Conservation (phyloP, 2,888 invertebrate genomes). For the Chalcis sispes region DNA sequence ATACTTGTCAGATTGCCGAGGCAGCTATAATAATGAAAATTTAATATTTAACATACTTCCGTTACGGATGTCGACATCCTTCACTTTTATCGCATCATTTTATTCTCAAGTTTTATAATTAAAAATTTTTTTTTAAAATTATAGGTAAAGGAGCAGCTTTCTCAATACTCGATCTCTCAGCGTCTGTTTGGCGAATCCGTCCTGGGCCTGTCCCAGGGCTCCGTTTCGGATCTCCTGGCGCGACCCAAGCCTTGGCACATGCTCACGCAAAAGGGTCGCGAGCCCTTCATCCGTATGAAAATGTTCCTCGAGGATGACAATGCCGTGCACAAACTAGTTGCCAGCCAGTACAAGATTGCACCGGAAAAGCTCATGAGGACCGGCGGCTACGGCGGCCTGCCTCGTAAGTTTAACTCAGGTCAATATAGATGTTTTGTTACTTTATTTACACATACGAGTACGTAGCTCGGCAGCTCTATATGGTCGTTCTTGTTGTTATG, state of each 20-base stretch:
- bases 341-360: constrained; percentile 98
- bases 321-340: constrained; percentile 95
- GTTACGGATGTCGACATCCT: constrained; percentile 51
- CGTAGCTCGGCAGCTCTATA: constrained; percentile 65
- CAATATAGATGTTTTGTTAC: constrained; percentile 76
- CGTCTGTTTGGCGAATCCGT: constrained; percentile 98
- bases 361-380: constrained; percentile 98
- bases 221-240: constrained; percentile 97
- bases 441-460: constrained; percentile 61
- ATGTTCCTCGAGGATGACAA: constrained; percentile 98
- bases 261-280: constrained; percentile 97
- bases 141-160: constrained; percentile 92
- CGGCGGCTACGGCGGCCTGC: constrained; percentile 92
- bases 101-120: background rate
- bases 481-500: constrained; percentile 21
- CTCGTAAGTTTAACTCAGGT: constrained; percentile 82
- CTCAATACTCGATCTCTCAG: constrained; percentile 98
- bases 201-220: constrained; percentile 96
- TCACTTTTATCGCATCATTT: constrained; percentile 5
- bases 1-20: background rate
- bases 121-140: too few relatives aligned
- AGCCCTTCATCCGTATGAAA: constrained; percentile 98
- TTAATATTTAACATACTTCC: background rate
- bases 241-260: constrained; percentile 99
- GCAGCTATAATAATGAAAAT: background rate